These are phyloP conservation scores for Dasyprocta punctata DNA, from an alignment of 2,113 vertebrate genomes.

Conservation along the genomic window DNA sequence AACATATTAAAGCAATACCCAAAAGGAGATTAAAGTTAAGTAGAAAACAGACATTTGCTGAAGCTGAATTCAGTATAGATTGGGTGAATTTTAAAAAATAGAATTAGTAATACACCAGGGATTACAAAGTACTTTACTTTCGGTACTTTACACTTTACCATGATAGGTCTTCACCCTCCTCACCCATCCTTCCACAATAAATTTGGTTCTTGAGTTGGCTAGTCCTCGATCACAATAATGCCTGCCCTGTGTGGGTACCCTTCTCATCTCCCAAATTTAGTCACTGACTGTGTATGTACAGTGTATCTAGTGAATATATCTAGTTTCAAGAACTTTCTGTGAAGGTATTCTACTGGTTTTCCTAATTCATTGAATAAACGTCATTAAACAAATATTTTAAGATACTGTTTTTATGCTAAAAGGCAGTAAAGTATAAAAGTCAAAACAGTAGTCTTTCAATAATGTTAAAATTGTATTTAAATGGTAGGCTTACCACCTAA, in stretches of 20 bases:
- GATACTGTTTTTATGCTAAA: constrained; percentile 10
- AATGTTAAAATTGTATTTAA: background rate
- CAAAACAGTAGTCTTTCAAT: background rate
- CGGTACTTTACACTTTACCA: background rate
- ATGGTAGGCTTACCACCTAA: background rate
- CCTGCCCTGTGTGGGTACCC: background rate
- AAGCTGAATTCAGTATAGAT: constrained; percentile 60
- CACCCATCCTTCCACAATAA: background rate
- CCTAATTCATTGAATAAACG: background rate
- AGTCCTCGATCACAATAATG: background rate
- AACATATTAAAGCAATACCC: constrained; percentile 66
- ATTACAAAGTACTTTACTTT: background rate
- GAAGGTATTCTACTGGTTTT: background rate
- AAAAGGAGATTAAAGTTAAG: constrained; percentile 67
- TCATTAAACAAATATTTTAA: constrained; percentile 6
- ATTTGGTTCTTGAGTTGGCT: background rate
- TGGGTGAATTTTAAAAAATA: constrained; percentile 23
- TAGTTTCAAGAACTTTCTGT: background rate
- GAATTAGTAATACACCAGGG: background rate
- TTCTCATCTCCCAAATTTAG: background rate
- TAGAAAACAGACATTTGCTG: constrained; percentile 64
- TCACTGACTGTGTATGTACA: background rate
- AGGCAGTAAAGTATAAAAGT: background rate
- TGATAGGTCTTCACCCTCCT: background rate
- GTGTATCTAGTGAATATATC: background rate